These are phyloP conservation scores for Blastomussa wellsi DNA, from an alignment of 92 coral and sea anemone species.

Conservation along the genomic window DNA sequence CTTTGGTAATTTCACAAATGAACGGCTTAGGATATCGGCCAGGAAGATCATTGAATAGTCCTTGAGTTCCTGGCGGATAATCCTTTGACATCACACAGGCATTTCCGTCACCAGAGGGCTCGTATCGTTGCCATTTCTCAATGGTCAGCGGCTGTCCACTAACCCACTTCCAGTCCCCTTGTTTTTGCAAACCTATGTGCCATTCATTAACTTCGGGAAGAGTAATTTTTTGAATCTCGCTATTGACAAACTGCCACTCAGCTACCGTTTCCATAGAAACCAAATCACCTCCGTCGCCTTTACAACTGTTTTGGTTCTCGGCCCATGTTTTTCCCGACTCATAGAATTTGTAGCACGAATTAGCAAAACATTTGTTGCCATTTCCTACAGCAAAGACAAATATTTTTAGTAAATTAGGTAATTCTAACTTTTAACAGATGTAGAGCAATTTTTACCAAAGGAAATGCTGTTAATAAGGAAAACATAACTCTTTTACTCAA, in stretches of 20 bases:
- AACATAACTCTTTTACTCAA: too few species aligned
- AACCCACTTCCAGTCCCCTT: constrained; percentile 1
- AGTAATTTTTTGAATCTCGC: constrained; percentile 23
- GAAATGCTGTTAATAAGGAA: too few species aligned
- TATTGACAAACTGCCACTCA: constrained; percentile 46
- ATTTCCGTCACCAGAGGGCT: constrained; percentile 8
- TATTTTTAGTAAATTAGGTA: background rate
- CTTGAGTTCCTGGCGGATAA: constrained; percentile 3
- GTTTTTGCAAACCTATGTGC: constrained; percentile 27
- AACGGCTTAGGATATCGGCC: background rate
- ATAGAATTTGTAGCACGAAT: constrained; percentile 38
- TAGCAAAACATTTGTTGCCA: constrained; percentile 10
- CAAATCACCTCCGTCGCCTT: constrained; percentile 41
- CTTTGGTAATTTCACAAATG: background rate
- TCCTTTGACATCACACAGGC: constrained; percentile 1
- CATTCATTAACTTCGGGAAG: background rate
- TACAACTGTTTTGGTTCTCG: constrained; percentile 39
- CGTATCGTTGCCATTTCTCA: background rate
- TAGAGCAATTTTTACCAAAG: too few species aligned
- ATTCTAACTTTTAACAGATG: too few species aligned
- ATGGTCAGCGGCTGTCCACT: background rate
- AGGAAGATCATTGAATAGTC: background rate
- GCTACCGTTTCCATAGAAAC: constrained; percentile 61
- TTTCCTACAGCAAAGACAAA: background rate
- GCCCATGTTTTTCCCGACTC: constrained; percentile 30